Conservation (phyloP, 2,113 vertebrate genomes). For the Apistogramma diplotaenia region DNA sequence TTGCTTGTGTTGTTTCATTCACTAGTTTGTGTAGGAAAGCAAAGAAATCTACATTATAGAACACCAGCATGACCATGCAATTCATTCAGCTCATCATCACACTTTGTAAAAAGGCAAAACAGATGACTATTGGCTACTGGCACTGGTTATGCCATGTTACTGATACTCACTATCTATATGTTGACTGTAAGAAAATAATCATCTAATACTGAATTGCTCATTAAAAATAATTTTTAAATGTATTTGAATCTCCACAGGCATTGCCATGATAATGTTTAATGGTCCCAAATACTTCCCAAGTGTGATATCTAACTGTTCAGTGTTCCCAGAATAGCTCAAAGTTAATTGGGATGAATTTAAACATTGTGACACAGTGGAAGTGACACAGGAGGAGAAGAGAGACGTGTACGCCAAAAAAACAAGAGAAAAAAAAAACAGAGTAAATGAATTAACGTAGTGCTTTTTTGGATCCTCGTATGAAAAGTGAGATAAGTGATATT, state of each 20-base stretch:
- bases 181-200: background rate
- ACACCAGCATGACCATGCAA: background rate
- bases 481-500: constrained; percentile 24
- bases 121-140: background rate
- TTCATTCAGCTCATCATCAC: background rate
- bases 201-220: background rate
- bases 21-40: too few species aligned
- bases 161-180: background rate
- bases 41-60: too few species aligned
- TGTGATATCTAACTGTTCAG: background rate
- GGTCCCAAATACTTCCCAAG: background rate
- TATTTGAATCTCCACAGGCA: too few species aligned
- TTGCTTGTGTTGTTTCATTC: background rate
- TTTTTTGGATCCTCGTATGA: background rate
- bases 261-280: background rate
- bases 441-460: background rate
- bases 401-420: background rate
- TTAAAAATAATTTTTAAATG: background rate
- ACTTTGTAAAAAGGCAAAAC: background rate
- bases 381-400: background rate
- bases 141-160: background rate
- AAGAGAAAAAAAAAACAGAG: background rate
- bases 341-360: background rate
- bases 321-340: background rate
- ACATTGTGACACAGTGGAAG: too few species aligned